A percentile compares a stretch with the other conserved stretches of the same genome.
These are phyloP conservation scores for Platerodrilus igneus DNA, from an alignment of 2,888 invertebrate genomes.

Conservation along the genomic window DNA sequence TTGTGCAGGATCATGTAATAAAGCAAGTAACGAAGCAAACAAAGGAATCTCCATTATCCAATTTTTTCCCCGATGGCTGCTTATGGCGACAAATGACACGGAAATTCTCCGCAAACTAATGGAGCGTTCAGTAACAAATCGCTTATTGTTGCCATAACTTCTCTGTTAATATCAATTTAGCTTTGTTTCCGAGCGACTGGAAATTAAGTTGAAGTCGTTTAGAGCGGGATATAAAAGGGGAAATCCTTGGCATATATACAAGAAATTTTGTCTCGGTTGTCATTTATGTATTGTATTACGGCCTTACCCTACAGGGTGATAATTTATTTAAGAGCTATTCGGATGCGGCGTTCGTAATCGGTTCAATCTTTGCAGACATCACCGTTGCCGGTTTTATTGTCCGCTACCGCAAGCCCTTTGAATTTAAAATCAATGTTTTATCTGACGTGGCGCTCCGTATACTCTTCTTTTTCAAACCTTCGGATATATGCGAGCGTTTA, in stretches of 20 bases:
- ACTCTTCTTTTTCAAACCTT: too few relatives aligned
- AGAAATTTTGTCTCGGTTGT: constrained; percentile 3
- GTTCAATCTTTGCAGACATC: constrained; percentile 24
- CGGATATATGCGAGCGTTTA: too few relatives aligned
- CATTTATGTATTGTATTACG: constrained; percentile 13
- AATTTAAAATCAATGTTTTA: constrained; percentile 25
- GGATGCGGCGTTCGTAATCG: constrained; percentile 27
- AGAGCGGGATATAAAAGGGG: constrained; percentile 13
- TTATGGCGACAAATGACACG: constrained; percentile 18
- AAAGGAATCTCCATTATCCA: constrained; percentile 19
- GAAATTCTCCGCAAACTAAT: constrained; percentile 18
- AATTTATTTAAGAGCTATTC: constrained; percentile 30
- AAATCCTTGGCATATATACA: constrained; percentile 5
- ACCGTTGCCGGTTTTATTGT: constrained; percentile 23
- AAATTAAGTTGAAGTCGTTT: constrained; percentile 17
- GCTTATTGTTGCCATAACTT: constrained; percentile 21
- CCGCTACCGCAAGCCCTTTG: constrained; percentile 23
- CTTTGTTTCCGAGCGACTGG: constrained; percentile 19
- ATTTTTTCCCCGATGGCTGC: constrained; percentile 17
- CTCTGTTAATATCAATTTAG: constrained; percentile 21
- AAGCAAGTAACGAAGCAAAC: constrained; percentile 21
- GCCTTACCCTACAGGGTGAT: constrained; percentile 17
- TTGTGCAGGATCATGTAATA: too few relatives aligned
- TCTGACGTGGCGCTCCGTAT: constrained; percentile 16
- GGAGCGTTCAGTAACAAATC: constrained; percentile 18